Base-by-base conservation (phyloP, 1,140 invertebrate genomes). In the Drosophila santomea region DNA sequence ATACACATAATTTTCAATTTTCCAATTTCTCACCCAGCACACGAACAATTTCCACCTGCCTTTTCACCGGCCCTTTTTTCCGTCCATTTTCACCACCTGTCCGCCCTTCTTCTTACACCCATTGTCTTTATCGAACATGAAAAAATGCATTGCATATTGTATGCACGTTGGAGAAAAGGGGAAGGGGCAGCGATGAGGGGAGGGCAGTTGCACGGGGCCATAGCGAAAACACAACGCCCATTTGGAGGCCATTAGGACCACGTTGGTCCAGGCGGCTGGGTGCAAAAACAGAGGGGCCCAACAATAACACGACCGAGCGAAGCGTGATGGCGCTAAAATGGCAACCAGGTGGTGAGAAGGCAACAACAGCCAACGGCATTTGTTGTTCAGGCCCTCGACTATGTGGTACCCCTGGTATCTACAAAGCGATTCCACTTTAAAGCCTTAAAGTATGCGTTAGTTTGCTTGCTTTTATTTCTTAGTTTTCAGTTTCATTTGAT, bases 1-100 rank as follows among this genome's bases (percentile, higher is more conserved):
- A 75, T 88, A 83, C 79, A 89, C 83, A 89, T 83, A 76, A 89
- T 83, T 88, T 88, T 89, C 84, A 88, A 88, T 88, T 89, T 88
- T 80, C 66, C 84, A 80, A 86, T 86, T 86, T 86, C 82, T 83
- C 79, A 78, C 74, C 54, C 57, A 41, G 54, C 60, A 39, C 72
- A 45, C 63, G 63, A 59, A 47, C 56, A 78, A 73, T 79, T 74
- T 43, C 39, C 76, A 72, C 48, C 80, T 75, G 76, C 44, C 38
- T 50, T 78, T 50, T 78, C 50, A 48, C 28, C 17, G 4, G 45
- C 38, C 32, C 28, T n/a, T 35, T 45, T 32, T 52, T 41, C 45
- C 47, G 44, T 48, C 44, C 45, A 15, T 28, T 73, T 23, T 4
- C 38, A 10, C 43, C 38, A n/a, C 28, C 58, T 36, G 20, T 57